Conservation (phyloP, 2,113 vertebrate species). For the Lichenostomus cassidix region DNA sequence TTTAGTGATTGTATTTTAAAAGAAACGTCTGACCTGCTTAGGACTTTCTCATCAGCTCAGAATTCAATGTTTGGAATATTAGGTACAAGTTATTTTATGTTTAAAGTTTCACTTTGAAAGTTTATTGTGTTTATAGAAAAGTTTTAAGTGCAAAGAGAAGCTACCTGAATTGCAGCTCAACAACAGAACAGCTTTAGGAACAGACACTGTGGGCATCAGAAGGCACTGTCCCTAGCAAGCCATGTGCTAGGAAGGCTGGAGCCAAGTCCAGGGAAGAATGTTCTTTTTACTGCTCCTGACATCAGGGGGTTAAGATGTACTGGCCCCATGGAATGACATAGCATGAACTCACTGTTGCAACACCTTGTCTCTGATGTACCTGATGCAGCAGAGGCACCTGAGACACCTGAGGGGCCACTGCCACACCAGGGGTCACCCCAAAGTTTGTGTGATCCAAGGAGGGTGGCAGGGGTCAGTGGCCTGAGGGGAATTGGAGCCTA, state of each 20-base stretch:
- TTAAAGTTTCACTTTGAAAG: neutral
- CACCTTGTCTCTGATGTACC: neutral
- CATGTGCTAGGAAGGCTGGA: neutral
- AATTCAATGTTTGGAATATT: neutral
- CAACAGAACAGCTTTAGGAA: neutral
- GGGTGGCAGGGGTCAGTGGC: neutral
- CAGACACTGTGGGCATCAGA: neutral
- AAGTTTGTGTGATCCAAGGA: neutral
- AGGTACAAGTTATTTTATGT: neutral
- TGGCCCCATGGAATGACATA: fast-evolving
- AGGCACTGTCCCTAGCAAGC: neutral
- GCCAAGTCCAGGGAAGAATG: neutral
- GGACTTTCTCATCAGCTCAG: neutral
- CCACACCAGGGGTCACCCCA: fast-evolving
- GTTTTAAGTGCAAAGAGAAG: neutral
- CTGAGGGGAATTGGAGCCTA: fast-evolving
- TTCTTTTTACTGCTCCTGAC: neutral
- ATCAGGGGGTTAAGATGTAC: neutral
- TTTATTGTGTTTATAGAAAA: neutral
- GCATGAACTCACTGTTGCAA: neutral
- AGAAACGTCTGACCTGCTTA: neutral
- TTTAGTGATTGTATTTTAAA: neutral
- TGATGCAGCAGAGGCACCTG: neutral
- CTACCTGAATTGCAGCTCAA: neutral
- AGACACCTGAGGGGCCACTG: neutral